A percentile compares a stretch with the other conserved stretches of the same genome.
phyloP scores from a whole-genome alignment of 2,113 vertebrate species.

The Hippocampus comes region DNA sequence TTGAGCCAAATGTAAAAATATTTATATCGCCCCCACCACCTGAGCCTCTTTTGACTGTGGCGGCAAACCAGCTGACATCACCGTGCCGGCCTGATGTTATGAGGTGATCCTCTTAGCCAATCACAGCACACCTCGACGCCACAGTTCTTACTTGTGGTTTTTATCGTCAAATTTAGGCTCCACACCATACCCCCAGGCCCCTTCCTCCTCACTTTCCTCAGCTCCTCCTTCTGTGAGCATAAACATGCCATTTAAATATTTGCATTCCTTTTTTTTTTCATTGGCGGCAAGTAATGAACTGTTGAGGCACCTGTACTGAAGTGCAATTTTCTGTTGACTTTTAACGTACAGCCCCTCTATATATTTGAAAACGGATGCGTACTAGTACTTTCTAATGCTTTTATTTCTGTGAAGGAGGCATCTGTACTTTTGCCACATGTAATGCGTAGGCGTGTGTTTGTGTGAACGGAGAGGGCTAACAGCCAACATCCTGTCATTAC shows the following conservation, averaged over 20 bases:
- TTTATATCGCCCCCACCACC: neutral
- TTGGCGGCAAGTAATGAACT: neutral
- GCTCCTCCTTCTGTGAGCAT: neutral
- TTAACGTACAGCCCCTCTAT: neutral
- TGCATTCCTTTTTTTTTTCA: neutral
- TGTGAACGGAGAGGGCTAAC: too few species aligned
- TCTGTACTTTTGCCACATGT: too few species aligned
- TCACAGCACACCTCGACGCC: constrained; percentile 39
- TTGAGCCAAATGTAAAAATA: neutral
- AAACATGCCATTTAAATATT: neutral
- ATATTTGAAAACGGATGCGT: neutral
- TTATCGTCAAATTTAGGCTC: neutral
- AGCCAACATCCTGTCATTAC: too few species aligned
- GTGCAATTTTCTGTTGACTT: neutral
- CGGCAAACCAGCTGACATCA: constrained; percentile 14
- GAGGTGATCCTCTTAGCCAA: constrained; percentile 63
- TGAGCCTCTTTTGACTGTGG: neutral
- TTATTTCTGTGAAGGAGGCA: too few species aligned
- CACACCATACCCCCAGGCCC: too few species aligned
- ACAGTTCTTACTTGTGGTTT: constrained; percentile 22
- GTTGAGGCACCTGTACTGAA: neutral
- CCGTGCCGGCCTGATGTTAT: constrained; percentile 30
- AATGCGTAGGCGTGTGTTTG: too few species aligned
- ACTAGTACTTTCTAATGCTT: neutral
- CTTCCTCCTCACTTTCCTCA: neutral